Base-by-base conservation (phyloP, 2,797 vertebrate species). In the Macropodus opercularis region DNA sequence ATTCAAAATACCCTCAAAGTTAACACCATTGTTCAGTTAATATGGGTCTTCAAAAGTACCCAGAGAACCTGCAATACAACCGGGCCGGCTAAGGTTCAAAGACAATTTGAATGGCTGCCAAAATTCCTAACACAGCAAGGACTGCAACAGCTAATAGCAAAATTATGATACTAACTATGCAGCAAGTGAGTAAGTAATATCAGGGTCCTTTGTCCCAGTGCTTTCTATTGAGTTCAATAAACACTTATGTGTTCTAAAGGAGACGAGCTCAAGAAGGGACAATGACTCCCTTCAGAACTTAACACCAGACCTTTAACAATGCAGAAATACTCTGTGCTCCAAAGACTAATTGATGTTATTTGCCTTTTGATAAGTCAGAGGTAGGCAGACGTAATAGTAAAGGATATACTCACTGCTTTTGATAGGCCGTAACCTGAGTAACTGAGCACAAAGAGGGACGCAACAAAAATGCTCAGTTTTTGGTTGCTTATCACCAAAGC, bases 301-400 rank as follows among this genome's bases (percentile, higher is more conserved):
- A 88, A 93, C 88, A 91, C 90, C 87, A 79, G 79, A 71, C 76
- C 83, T 83, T 85, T 80, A 85, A 92, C 89, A 92, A 91, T 88
- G 83, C 83, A 87, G 84, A 92, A 87, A 91, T 87, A 87, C 84
- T 83, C 76, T 86, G 88, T 90, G 83, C 86, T 90, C 85, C 75
- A 79, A 89, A 90, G 91, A 92, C 91, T 92, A 92, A 92, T 93
- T 92, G 89, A 84, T 86, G 85, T 83, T 89, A 87, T 89, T 91
- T 63, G 78, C 85, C 88, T 90, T 91, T 90, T 84, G 84, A 90
- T 90, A 87, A 90, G 77, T 83, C 80, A 69, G 76, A 83, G 72
- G 72, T 41, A 76, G 83, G 80, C 85, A 90, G 88, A 84, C 76
- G 80, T 82, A 87, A 87, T 87, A 67, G 80, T 85, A 82, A 85